Evolutionary conservation across 2,797 vertebrate genomes (phyloP).

Genomic region (Anolis apletophallus): DNA sequence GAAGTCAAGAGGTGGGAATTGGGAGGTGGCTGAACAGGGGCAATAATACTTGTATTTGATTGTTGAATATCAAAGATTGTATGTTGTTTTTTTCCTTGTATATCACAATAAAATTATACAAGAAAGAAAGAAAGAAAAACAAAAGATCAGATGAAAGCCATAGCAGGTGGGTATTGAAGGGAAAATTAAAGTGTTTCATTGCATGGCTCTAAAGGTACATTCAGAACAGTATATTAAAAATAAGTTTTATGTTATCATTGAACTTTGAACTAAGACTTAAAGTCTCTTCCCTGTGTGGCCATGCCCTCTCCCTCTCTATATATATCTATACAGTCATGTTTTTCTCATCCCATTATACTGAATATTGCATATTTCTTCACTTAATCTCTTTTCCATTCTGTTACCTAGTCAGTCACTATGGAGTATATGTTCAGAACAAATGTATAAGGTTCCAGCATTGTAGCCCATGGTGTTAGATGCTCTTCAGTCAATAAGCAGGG

Average conservation of each 20-base stretch:
- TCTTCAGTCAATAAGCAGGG: conserved; percentile 37
- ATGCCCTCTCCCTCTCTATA: background rate
- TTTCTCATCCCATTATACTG: background rate
- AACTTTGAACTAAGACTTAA: background rate
- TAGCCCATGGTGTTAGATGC: conserved; percentile 11
- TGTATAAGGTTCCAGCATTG: conserved; percentile 11
- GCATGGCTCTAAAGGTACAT: background rate
- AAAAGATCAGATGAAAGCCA: background rate
- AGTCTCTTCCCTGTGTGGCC: background rate
- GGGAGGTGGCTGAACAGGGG: too few species aligned
- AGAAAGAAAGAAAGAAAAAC: too few species aligned
- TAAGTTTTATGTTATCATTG: background rate
- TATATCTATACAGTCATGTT: background rate
- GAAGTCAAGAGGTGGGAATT: too few species aligned
- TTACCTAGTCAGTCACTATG: background rate
- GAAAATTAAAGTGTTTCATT: background rate
- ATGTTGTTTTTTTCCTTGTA: too few species aligned
- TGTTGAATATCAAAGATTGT: too few species aligned
- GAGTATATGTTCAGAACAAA: conserved; percentile 1
- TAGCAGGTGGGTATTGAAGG: background rate
- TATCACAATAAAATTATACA: too few species aligned
- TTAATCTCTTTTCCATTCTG: background rate
- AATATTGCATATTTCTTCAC: background rate
- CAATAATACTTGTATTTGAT: too few species aligned
- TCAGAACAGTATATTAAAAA: background rate